These are phyloP conservation scores for Tetraneura akinire DNA, from an alignment of 1,140 invertebrate species.

Conservation along the genomic window DNA sequence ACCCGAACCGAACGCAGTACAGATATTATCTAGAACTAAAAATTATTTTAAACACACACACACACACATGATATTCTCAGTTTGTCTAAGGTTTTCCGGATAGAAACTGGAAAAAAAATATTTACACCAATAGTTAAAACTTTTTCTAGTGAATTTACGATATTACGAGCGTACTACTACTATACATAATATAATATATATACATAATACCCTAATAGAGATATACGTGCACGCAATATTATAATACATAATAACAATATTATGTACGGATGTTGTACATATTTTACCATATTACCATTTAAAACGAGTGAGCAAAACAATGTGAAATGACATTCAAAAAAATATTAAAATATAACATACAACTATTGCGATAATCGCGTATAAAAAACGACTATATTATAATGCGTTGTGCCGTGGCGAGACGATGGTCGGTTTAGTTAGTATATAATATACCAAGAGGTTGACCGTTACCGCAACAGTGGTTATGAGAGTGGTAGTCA, in stretches of 20 bases:
- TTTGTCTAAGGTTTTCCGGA: not conserved
- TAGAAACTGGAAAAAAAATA: too few relatives aligned
- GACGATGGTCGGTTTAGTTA: too few relatives aligned
- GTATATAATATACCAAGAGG: not conserved
- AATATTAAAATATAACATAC: too few relatives aligned
- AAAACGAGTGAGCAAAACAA: not conserved
- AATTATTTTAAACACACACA: slow-evolving; percentile 3
- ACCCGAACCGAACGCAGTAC: slow-evolving; percentile 46
- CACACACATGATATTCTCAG: not conserved
- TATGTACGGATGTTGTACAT: too few relatives aligned
- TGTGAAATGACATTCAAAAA: slow-evolving; percentile 15
- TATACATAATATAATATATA: too few relatives aligned
- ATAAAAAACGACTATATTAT: not conserved
- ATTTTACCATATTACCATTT: not conserved
- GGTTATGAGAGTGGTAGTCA: not conserved
- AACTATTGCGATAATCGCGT: slow-evolving; percentile 1
- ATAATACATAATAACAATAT: not conserved
- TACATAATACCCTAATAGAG: too few relatives aligned
- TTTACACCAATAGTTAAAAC: not conserved
- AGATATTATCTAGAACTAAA: slow-evolving; percentile 36
- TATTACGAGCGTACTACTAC: not conserved
- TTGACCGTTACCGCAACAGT: not conserved
- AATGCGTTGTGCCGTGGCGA: not conserved
- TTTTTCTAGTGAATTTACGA: slow-evolving; percentile 29
- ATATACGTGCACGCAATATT: slow-evolving; percentile 11